phyloP scores from a whole-genome alignment of 1,140 invertebrate species.

The Varroa destructor region DNA sequence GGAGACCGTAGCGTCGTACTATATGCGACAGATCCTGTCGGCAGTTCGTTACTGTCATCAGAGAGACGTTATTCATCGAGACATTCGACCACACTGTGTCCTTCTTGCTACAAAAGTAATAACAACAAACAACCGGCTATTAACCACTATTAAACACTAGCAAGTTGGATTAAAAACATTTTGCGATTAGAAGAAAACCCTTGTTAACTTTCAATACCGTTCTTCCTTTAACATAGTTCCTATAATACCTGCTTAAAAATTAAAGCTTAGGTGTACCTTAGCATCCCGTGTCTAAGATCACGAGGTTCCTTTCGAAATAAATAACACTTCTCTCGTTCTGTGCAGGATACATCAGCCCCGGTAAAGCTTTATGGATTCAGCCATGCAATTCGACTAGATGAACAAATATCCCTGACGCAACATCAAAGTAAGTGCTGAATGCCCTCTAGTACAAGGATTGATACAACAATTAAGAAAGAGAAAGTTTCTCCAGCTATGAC shows the following conservation, averaged over 20 bases:
- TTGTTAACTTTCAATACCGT: too few species aligned
- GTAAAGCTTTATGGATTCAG: slow-evolving; percentile 89
- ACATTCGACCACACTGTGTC: slow-evolving; percentile 87
- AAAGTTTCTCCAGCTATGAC: too few species aligned
- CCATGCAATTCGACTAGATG: slow-evolving; percentile 68
- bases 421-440: slow-evolving; percentile 52
- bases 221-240: too few species aligned
- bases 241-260: too few species aligned
- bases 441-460: background rate
- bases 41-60: slow-evolving; percentile 89
- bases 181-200: too few species aligned
- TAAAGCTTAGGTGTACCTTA: too few species aligned
- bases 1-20: slow-evolving; percentile 94
- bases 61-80: slow-evolving; percentile 89
- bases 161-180: too few species aligned
- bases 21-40: slow-evolving; percentile 90
- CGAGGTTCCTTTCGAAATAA: too few species aligned
- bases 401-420: slow-evolving; percentile 33
- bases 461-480: too few species aligned
- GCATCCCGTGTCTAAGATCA: too few species aligned
- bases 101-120: slow-evolving; percentile 62
- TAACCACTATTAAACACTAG: too few species aligned
- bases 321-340: background rate
- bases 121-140: too few species aligned
- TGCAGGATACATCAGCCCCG: slow-evolving; percentile 80